phyloP scores from a whole-genome alignment of 2,888 invertebrate species.

The Standfussiana lucernea region DNA sequence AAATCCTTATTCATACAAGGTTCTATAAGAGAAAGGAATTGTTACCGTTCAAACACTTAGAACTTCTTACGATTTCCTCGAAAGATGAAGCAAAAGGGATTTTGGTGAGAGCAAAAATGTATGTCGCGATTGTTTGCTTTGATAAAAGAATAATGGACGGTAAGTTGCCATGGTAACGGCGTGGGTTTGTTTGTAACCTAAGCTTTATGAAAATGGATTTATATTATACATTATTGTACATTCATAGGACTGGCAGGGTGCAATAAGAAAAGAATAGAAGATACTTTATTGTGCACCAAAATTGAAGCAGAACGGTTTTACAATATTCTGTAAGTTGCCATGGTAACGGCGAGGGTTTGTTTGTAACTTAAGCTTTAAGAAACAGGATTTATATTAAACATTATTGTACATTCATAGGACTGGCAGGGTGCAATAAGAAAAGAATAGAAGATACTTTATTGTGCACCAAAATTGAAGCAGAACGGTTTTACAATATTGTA shows the following conservation, averaged over 20 bases:
- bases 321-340: too few species aligned
- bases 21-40: conserved; percentile 39
- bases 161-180: conserved; percentile 19
- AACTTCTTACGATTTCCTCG: conserved; percentile 30
- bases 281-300: too few species aligned
- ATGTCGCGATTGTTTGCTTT: conserved; percentile 27
- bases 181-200: conserved; percentile 25
- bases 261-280: too few species aligned
- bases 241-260: too few species aligned
- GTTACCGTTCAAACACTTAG: conserved; percentile 36
- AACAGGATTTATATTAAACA: background rate
- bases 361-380: conserved; percentile 14
- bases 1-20: conserved; percentile 48
- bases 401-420: too few species aligned
- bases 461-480: too few species aligned
- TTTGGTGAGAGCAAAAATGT: conserved; percentile 15
- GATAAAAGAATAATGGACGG: conserved; percentile 19
- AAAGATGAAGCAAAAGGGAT: conserved; percentile 21
- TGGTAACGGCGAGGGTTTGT: conserved; percentile 20
- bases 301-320: too few species aligned
- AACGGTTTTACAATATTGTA: too few species aligned
- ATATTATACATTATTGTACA: too few species aligned
- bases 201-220: background rate
- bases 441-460: too few species aligned
- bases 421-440: too few species aligned